Evolutionary conservation across 92 coral and sea anemone genomes (phyloP), one percentile per base, ranked within the genome.

Genomic region (Blastomussa wellsi): DNA sequence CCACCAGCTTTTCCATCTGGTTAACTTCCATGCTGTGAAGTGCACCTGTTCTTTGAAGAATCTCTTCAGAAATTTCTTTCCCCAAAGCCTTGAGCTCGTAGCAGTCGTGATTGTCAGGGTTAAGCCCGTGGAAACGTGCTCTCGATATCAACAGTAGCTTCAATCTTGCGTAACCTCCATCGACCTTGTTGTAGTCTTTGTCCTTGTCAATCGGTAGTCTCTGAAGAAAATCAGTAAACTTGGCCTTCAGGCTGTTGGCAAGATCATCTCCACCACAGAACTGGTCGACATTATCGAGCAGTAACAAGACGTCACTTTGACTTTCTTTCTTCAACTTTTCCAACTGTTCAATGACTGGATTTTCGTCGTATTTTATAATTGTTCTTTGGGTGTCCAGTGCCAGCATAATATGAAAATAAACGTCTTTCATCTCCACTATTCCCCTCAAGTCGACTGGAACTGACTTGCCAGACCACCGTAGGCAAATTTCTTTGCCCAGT

Each of bases 401-500:
- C 24, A 53, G 47, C 68, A 55, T 55, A 36, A 81, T 69, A 2
- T 44, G 72, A 81, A 36, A 67, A 53, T 31, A 81, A 22, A 90
- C 92, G 72, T 41, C 87, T 47, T 78, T 51, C 78, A 85, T 79
- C 14, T 89, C 86, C 22, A 59, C 51, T 17, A 76, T 71, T 3
- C 65, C 86, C 67, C 87, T 89, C 67, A 89, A 75, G 69, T 89
- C 87, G 67, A 89, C 39, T 19, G 51, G 36, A 22, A 51, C 31
- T 8, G 17, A 53, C 64, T 51, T 49, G 8, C 80, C 80, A 8
- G 80, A 62, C 80, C 80, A 76, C 65, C 33, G 15, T 0, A 48
- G 66, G 28, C 64, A 76, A 20, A 76, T 51, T 16, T 89, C 91
- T 75, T 86, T 47, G 35, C 89, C 95, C 64, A 92, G 74, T 1